Conservation (phyloP, 2,113 vertebrate genomes). For the Phrynosoma blainvillii region DNA sequence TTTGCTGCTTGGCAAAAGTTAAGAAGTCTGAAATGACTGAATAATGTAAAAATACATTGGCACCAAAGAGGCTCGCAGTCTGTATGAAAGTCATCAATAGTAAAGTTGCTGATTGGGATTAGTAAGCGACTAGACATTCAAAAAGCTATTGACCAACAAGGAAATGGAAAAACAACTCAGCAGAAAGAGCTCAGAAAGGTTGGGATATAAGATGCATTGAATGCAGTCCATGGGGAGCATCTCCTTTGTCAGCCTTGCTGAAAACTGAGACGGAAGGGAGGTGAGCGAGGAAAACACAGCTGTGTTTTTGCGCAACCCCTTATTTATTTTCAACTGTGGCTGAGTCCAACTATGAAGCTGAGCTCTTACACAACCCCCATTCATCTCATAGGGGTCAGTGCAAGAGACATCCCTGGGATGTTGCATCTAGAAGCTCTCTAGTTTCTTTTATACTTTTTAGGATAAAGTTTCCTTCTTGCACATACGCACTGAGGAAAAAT, state of each 20-base stretch:
- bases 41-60: conserved; percentile 64
- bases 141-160: conserved; percentile 48
- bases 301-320: neutral
- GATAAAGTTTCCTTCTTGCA: neutral
- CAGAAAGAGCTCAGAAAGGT: conserved; percentile 48
- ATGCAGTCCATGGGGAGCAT: neutral
- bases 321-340: conserved; percentile 1
- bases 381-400: neutral
- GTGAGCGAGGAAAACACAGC: neutral
- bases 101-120: conserved; percentile 36
- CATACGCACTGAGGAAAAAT: conserved; percentile 11
- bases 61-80: conserved; percentile 46
- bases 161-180: conserved; percentile 42
- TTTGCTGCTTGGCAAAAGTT: conserved; percentile 58
- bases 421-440: neutral
- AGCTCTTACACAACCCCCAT: neutral
- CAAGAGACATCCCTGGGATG: neutral
- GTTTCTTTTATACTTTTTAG: neutral
- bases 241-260: neutral
- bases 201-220: conserved; percentile 22
- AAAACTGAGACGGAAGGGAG: conserved; percentile 17
- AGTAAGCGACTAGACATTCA: conserved; percentile 59
- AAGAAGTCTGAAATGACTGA: conserved; percentile 65
- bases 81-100: conserved; percentile 57
- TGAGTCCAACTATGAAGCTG: neutral